Evolutionary conservation across 2,113 vertebrate species (phyloP).

Genomic region (Montifringilla adamsi): DNA sequence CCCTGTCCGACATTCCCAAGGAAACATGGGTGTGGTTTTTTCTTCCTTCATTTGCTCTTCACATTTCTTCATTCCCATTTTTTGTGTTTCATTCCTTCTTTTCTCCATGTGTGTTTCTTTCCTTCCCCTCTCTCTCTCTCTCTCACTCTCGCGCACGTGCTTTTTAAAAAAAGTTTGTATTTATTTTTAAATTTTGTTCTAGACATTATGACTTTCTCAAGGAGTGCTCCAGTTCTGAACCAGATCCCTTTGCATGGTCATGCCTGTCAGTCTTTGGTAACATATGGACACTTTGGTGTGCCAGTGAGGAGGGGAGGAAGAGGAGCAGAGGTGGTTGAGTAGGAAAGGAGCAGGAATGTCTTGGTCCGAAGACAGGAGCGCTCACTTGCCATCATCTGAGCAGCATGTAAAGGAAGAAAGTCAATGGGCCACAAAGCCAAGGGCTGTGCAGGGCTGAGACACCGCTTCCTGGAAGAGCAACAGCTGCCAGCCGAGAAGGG

Average conservation of each 20-base stretch:
- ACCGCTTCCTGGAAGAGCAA: constrained; percentile 72
- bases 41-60: constrained; percentile 37
- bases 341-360: constrained; percentile 63
- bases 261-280: constrained; percentile 83
- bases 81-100: constrained; percentile 32
- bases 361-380: constrained; percentile 43
- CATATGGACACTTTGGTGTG: constrained; percentile 83
- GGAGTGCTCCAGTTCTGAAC: constrained; percentile 70
- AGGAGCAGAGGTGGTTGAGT: constrained; percentile 66
- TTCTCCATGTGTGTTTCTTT: constrained; percentile 42
- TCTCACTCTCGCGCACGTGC: background rate
- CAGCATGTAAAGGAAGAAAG: constrained; percentile 72
- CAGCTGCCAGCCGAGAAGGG: constrained; percentile 62
- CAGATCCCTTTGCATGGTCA: constrained; percentile 66
- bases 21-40: background rate
- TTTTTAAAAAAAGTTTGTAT: constrained; percentile 1
- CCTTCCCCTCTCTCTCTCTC: background rate
- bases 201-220: constrained; percentile 66
- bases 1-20: constrained; percentile 46
- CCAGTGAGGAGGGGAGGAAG: constrained; percentile 72
- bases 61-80: constrained; percentile 4
- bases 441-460: constrained; percentile 14
- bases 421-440: constrained; percentile 61
- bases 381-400: constrained; percentile 79
- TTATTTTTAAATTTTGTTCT: constrained; percentile 28